Evolutionary conservation across 2,113 vertebrate species (phyloP).

Genomic region (Talpa occidentalis): DNA sequence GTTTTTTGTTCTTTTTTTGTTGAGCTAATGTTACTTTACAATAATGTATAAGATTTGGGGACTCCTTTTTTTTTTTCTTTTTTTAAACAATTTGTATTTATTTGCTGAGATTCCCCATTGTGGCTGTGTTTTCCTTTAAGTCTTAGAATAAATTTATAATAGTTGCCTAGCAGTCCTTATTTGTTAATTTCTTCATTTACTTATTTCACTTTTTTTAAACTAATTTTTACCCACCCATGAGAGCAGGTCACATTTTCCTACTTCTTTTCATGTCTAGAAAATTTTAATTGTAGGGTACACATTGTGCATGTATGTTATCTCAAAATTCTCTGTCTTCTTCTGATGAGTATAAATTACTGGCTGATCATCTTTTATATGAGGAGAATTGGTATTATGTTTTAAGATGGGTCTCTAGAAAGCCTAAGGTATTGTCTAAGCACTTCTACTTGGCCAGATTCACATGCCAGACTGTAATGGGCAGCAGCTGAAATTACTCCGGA

Average conservation of each 20-base stretch:
- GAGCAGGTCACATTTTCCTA: background rate
- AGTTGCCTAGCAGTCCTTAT: background rate
- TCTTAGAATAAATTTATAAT: background rate
- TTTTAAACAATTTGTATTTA: background rate
- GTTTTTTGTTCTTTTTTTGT: background rate
- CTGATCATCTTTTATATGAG: background rate
- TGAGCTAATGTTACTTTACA: too few relatives aligned
- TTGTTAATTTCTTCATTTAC: background rate
- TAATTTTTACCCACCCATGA: background rate
- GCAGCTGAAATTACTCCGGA: background rate
- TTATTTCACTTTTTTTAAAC: background rate
- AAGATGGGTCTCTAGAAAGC: background rate
- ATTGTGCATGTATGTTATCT: background rate
- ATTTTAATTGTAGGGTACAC: background rate
- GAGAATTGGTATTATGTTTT: background rate
- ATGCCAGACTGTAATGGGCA: background rate
- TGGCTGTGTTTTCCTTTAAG: background rate
- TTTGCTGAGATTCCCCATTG: background rate
- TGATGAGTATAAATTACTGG: slow-evolving; percentile 1
- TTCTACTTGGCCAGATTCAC: background rate
- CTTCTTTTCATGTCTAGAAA: background rate
- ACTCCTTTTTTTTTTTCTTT: background rate
- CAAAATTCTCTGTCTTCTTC: background rate
- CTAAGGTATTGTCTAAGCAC: background rate
- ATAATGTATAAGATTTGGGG: background rate